phyloP scores from a whole-genome alignment of 2,888 invertebrate species.

The Conus canariensis region DNA sequence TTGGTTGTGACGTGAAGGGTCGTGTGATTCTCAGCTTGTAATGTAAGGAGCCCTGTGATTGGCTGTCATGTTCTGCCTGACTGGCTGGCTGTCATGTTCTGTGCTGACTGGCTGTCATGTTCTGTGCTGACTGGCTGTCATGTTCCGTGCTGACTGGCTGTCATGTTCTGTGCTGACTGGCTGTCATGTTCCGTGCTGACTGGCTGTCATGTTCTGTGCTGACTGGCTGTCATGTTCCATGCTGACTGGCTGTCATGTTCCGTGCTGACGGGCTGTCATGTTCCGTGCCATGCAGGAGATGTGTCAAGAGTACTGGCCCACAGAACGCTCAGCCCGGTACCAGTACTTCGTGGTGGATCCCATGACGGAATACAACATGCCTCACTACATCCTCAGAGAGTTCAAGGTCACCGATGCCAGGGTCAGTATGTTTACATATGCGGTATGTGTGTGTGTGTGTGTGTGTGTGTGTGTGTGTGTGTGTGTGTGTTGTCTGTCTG shows the following conservation, averaged over 20 bases:
- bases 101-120: not conserved
- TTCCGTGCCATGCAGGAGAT: slow-evolving; percentile 86
- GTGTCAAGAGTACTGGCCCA: slow-evolving; percentile 99
- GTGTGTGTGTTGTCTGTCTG: too few relatives aligned
- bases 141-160: not conserved
- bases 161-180: too few relatives aligned
- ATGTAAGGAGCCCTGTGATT: too few relatives aligned
- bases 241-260: too few relatives aligned
- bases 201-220: too few relatives aligned
- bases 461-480: slow-evolving; percentile 4
- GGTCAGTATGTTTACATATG: slow-evolving; percentile 69
- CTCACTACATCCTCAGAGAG: slow-evolving; percentile 98
- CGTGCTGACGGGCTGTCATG: too few relatives aligned
- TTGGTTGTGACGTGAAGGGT: too few relatives aligned
- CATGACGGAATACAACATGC: slow-evolving; percentile 99
- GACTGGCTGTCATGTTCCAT: too few relatives aligned
- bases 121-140: too few relatives aligned
- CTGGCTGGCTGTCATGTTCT: too few relatives aligned
- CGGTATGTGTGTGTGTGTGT: not conserved
- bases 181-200: not conserved
- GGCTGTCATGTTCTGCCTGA: too few relatives aligned
- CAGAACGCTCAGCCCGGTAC: slow-evolving; percentile 96
- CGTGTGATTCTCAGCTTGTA: too few relatives aligned
- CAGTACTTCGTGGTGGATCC: slow-evolving; percentile 99
- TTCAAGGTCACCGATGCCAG: slow-evolving; percentile 99